Base-by-base conservation (phyloP, 1,140 invertebrate genomes). In the Globodera ellingtonae region DNA sequence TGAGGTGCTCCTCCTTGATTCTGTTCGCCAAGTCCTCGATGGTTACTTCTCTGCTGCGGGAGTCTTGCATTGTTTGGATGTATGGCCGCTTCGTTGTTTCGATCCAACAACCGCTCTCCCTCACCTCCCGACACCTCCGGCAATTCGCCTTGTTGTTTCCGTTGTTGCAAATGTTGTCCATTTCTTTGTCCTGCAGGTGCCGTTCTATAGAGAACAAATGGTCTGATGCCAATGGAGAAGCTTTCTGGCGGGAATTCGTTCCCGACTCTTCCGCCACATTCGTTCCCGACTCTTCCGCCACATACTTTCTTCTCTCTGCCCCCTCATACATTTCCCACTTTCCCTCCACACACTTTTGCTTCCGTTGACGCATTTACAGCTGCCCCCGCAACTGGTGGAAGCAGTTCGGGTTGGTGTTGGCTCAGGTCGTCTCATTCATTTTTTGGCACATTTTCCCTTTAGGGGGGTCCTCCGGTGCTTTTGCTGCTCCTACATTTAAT, bases 261-360 rank as follows among this genome's bases (percentile, higher is more conserved):
- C 35, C 65, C 81, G 4, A 78, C 76, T 67, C 75, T 81, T 82
- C 72, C 81, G 15, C 35, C 83, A 10, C 82, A 69, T 48, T 56
- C 74, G 3, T 83, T 83, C 44, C 82, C 82, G 5, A 73, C 82
- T 24, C 35, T 74, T 44, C 72, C 81, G 6, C 48, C 79, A 9
- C 67, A 84, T 8, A 62, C 77, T n/a, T 72, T 83, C 35, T 72
- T 72, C 21, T 48, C 81, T 4, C 69, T 75, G 15, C 46, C 69
- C 18, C 67, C 67, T 15, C 67, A 70, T 21, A 70, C n/a, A 13
- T 70, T 70, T 21, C 67, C 67, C 67, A 47, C 24, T 47, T 59
- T 59, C 56, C 56, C 56, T 15, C 56, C 56, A 4, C 56, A 59
- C 56, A 59, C 56, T 59, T 59, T 59, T 15, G 9, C 56, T 59